Conservation (phyloP, 2,888 invertebrate species). For the Cheilosia urbana region DNA sequence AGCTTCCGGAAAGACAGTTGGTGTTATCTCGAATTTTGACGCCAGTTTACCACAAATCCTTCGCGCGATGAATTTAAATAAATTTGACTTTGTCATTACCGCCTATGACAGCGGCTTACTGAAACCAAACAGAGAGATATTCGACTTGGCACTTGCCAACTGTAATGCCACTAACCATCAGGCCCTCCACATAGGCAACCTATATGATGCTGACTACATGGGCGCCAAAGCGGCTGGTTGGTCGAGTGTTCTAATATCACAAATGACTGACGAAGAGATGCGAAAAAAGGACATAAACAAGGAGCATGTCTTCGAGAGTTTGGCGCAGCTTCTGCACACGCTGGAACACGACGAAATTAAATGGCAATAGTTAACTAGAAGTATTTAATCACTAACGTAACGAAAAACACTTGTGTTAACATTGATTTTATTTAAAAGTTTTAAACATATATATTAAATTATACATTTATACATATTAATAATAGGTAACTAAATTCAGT, state of each 20-base stretch:
- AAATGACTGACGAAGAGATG: constrained; percentile 45
- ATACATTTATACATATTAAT: constrained; percentile 30
- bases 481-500: constrained; percentile 62
- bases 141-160: constrained; percentile 84
- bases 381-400: background rate
- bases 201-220: constrained; percentile 89
- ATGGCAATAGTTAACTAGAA: constrained; percentile 77
- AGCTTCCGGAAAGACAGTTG: constrained; percentile 84
- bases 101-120: constrained; percentile 89
- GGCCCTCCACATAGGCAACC: constrained; percentile 94
- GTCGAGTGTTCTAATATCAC: constrained; percentile 79
- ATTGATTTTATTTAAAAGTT: constrained; percentile 49
- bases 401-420: constrained; percentile 21
- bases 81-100: constrained; percentile 89
- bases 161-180: constrained; percentile 85
- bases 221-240: constrained; percentile 88
- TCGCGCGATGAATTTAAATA: constrained; percentile 86
- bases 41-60: constrained; percentile 90
- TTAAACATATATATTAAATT: constrained; percentile 31
- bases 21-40: constrained; percentile 96
- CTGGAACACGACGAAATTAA: constrained; percentile 78
- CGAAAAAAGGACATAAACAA: constrained; percentile 35
- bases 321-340: constrained; percentile 77
- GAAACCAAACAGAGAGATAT: constrained; percentile 81
- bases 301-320: constrained; percentile 76